Evolutionary conservation across 2,888 invertebrate genomes (phyloP).

Genomic region (Cataglyphis albicans): DNA sequence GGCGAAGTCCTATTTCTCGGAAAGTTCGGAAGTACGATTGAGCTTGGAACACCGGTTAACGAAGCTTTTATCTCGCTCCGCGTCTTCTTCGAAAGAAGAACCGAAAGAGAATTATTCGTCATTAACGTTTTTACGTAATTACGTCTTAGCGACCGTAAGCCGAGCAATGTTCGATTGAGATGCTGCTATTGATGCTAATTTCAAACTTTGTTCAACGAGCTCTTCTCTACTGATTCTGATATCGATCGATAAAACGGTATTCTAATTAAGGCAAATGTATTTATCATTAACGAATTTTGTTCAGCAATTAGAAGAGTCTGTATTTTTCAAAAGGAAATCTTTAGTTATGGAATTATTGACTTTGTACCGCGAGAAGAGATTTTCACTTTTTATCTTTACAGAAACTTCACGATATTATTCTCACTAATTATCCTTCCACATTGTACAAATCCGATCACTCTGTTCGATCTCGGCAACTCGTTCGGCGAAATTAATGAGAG

Average conservation of each 20-base stretch:
- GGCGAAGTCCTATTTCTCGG: slow-evolving; percentile 31
- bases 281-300: slow-evolving; percentile 7
- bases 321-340: neutral
- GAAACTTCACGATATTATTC: neutral
- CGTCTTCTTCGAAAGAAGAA: slow-evolving; percentile 45
- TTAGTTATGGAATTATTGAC: neutral
- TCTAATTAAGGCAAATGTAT: slow-evolving; percentile 7
- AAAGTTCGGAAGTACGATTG: slow-evolving; percentile 56
- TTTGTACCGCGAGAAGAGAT: neutral
- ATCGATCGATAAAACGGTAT: neutral
- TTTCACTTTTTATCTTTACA: neutral
- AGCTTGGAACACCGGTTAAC: slow-evolving; percentile 50
- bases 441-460: slow-evolving; percentile 33
- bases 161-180: slow-evolving; percentile 25
- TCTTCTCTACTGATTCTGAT: slow-evolving; percentile 6
- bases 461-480: slow-evolving; percentile 49
- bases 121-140: slow-evolving; percentile 18
- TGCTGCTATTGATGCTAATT: slow-evolving; percentile 51
- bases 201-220: slow-evolving; percentile 37
- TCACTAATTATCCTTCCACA: slow-evolving; percentile 16
- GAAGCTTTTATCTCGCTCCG: slow-evolving; percentile 56
- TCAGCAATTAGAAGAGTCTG: neutral
- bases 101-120: slow-evolving; percentile 55
- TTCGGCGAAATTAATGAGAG: slow-evolving; percentile 41
- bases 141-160: slow-evolving; percentile 13